Evolutionary conservation across 2,797 vertebrate genomes (phyloP).

Genomic region (Alectoris magna): DNA sequence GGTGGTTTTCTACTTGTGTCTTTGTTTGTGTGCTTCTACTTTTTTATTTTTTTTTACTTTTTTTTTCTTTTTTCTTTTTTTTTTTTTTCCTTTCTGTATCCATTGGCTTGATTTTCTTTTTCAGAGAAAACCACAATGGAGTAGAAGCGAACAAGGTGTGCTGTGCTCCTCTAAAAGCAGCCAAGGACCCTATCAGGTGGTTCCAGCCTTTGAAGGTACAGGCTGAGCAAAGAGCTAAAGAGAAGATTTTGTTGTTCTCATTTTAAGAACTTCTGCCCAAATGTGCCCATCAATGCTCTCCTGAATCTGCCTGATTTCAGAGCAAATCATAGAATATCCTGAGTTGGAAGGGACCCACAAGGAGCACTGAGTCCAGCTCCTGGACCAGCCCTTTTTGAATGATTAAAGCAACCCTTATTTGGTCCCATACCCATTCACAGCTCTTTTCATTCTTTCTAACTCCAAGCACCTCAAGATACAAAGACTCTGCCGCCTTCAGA

Average conservation of each 20-base stretch:
- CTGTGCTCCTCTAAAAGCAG: not conserved
- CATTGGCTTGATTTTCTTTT: not conserved
- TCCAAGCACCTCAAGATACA: accelerated
- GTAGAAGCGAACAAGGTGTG: not conserved
- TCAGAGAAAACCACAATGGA: not conserved
- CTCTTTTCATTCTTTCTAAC: not conserved
- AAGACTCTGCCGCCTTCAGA: not conserved
- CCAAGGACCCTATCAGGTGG: not conserved
- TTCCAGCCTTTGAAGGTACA: not conserved
- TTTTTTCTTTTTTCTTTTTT: not conserved
- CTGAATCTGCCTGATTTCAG: not conserved
- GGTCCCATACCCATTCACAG: not conserved
- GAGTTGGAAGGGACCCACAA: not conserved
- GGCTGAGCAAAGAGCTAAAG: not conserved
- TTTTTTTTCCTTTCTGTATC: not conserved
- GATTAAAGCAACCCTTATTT: not conserved
- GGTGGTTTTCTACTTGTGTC: not conserved
- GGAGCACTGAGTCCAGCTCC: not conserved
- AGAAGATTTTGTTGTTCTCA: not conserved
- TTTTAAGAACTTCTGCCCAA: not conserved
- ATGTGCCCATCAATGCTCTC: not conserved
- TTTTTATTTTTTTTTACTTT: too few relatives aligned
- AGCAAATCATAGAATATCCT: not conserved
- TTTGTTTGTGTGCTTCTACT: not conserved
- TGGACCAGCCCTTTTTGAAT: not conserved